These are phyloP conservation scores for Drosophila bunnanda DNA, from an alignment of 2,888 invertebrate genomes.

Conservation along the genomic window DNA sequence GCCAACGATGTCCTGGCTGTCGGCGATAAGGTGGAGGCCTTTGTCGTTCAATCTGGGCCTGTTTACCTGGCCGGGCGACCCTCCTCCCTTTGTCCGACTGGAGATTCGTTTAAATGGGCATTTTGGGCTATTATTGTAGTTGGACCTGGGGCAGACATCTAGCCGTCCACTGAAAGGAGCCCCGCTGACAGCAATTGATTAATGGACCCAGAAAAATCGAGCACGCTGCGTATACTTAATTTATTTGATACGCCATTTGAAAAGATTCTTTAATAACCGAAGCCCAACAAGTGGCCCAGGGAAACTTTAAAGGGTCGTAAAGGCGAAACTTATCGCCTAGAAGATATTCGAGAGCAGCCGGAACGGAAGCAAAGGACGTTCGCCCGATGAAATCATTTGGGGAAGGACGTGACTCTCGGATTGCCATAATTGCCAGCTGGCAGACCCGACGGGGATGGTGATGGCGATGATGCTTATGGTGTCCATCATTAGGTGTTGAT, in stretches of 20 bases:
- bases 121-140: slow-evolving; percentile 68
- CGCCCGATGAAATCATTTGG: slow-evolving; percentile 72
- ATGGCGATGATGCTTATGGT: slow-evolving; percentile 51
- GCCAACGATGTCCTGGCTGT: slow-evolving; percentile 27
- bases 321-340: slow-evolving; percentile 15
- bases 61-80: slow-evolving; percentile 39
- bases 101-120: slow-evolving; percentile 65
- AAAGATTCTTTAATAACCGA: slow-evolving; percentile 31
- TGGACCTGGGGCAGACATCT: slow-evolving; percentile 34
- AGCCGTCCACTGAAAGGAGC: slow-evolving; percentile 1
- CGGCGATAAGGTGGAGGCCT: slow-evolving; percentile 39
- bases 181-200: slow-evolving; percentile 55
- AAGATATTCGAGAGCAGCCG: slow-evolving; percentile 15
- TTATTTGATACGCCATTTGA: slow-evolving; percentile 47
- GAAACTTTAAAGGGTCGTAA: slow-evolving; percentile 26
- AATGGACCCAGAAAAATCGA: slow-evolving; percentile 51
- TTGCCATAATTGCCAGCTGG: slow-evolving; percentile 68
- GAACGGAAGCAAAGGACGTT: slow-evolving; percentile 9
- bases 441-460: slow-evolving; percentile 42
- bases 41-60: slow-evolving; percentile 34
- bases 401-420: slow-evolving; percentile 67
- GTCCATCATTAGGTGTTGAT: slow-evolving; percentile 67
- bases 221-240: slow-evolving; percentile 52
- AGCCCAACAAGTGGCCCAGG: slow-evolving; percentile 55
- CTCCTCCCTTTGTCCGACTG: slow-evolving; percentile 35